Base-by-base conservation (phyloP, 2,888 invertebrate genomes). In the Drosophila lutescens region DNA sequence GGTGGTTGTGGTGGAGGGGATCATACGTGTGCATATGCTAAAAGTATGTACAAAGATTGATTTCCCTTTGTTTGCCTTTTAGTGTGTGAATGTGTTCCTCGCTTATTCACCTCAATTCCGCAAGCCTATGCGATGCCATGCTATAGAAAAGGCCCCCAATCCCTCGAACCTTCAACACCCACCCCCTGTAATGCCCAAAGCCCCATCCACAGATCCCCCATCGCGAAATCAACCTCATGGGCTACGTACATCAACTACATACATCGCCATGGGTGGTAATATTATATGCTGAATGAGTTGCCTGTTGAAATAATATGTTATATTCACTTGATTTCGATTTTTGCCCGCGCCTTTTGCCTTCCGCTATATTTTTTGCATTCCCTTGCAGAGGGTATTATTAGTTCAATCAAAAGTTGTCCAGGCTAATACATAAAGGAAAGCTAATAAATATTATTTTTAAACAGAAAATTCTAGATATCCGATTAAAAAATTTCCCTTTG, bases 11-110 rank as follows among this genome's bases (percentile, higher is more conserved):
- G n/a, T 40, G 9, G 23, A 12, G 32, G 38, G 41, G 41, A 41
- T 63, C 62, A 49, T 47, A 34, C 60, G 26, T 72, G 57, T 74
- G 53, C 63, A 79, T 77, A 76, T 66, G 73, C 30, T 65, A 54
- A 68, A 76, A 62, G 76, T 79, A 72, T 72, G 77, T 67, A 74
- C 66, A 72, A 86, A 84, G 88, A 88, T 88, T 88, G 85, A 85
- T 88, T 86, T 84, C 77, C 59, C 62, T 77, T 78, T 86, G 87
- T 84, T 88, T 85, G 85, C 77, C 79, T 79, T 74, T 84, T 85
- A 75, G 71, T 72, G 66, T 61, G 61, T 77, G 74, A 66, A 62
- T 77, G 47, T 74, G 71, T 57, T 60, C 55, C 38, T 60, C 70
- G 53, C 72, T 55, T 43, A 74, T 73, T 79, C 78, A 80, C 84